Percentiles rank a stretch among this genome's conserved stretches.
Conservation (phyloP, 2,113 vertebrate species). For the Spea multiplicata region DNA sequence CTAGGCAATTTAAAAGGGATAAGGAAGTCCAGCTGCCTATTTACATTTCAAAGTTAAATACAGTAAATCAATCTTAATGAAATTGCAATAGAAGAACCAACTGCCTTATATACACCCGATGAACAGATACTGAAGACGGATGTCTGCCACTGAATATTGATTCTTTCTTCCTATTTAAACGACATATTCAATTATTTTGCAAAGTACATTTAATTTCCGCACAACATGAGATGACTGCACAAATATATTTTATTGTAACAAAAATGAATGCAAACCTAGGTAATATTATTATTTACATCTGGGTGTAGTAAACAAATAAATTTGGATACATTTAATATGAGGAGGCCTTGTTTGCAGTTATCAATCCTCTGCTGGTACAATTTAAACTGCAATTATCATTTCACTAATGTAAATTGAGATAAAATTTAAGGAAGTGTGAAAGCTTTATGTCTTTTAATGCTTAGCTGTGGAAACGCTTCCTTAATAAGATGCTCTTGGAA, state of each 20-base stretch:
- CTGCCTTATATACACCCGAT: no score
- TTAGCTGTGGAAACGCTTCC: conserved; percentile 10
- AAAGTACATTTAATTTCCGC: not conserved
- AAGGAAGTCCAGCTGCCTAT: no score
- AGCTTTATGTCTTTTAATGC: conserved; percentile 18
- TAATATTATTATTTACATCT: not conserved
- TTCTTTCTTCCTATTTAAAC: no score
- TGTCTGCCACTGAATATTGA: no score
- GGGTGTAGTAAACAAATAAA: not conserved
- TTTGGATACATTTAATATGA: not conserved
- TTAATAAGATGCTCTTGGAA: conserved; percentile 16
- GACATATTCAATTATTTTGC: no score
- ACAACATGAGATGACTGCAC: not conserved
- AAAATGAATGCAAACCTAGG: not conserved
- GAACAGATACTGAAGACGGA: no score
- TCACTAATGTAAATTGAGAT: conserved; percentile 23
- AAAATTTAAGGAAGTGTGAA: conserved; percentile 30
- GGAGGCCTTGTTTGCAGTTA: not conserved
- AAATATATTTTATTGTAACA: not conserved
- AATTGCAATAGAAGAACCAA: no score
- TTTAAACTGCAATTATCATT: conserved; percentile 7
- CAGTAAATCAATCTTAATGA: no score
- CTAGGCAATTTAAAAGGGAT: no score
- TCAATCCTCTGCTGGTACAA: not conserved
- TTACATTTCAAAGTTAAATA: no score